Base-by-base conservation (phyloP, 2,797 vertebrate genomes). In the Myotis daubentonii region DNA sequence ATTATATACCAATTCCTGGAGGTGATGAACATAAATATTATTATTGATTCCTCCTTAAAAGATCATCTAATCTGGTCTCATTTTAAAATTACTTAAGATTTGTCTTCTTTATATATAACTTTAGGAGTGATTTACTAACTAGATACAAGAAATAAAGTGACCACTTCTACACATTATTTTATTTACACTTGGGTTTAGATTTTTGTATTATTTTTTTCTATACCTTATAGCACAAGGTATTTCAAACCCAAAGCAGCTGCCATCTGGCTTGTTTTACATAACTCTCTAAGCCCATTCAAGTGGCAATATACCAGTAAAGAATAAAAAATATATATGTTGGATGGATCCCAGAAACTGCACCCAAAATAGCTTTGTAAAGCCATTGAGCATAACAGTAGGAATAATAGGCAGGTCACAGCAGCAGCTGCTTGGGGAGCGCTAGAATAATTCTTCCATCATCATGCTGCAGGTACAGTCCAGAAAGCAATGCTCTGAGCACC, bases 331-430 rank as follows among this genome's bases (percentile, higher is more conserved):
- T 91, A 72, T 68, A 60, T 93, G 33, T 85, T 96, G 89, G 87
- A 97, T 96, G 66, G 47, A 82, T 23, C 94, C 97, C 97, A 97
- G 89, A 83, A 96, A 87, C 88, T 97, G 70, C 4, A 22, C 94
- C 60, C 94, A 95, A 97, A 97, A 97, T 98, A 96, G 95, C 91
- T 95, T 97, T 94, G 92, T 97, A 97, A 97, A 97, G 97, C 85
- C 96, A 96, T 80, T 97, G 95, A 88, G 91, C 93, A 89, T 95
- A 95, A 95, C 95, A 94, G 93, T 97, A 95, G 87, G 96, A 66
- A 92, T 92, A 93, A 92, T 83, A 92, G 84, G 86, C 79, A 94
- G 89, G 95, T 96, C 88, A 38, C 49, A 94, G 88, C 41, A 93
- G 96, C 96, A 96, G 97, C 95, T 97, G 92, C 76, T 93, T 49